Conservation (phyloP, 2,888 invertebrate genomes). For the Pyrochroa serraticornis region DNA sequence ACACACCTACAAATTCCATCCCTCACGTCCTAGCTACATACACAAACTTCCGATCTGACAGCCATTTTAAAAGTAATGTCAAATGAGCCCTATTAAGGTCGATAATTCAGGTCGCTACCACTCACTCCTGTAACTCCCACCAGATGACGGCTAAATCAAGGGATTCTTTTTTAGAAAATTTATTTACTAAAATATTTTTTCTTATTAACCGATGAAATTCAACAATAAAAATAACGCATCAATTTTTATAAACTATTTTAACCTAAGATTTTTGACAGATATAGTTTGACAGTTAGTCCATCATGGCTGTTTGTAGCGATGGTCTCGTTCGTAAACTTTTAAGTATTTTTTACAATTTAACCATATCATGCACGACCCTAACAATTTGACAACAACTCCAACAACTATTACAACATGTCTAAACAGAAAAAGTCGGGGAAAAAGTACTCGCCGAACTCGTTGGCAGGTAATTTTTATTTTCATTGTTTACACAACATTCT, state of each 20-base stretch:
- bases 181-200: not conserved
- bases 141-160: slow-evolving; percentile 28
- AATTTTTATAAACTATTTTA: not conserved
- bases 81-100: slow-evolving; percentile 52
- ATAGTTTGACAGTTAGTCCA: slow-evolving; percentile 39
- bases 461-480: not conserved
- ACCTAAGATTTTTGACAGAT: slow-evolving; percentile 8
- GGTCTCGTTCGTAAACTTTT: slow-evolving; percentile 46
- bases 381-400: slow-evolving; percentile 47
- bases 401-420: slow-evolving; percentile 49
- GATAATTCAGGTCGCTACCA: slow-evolving; percentile 30
- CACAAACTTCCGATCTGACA: slow-evolving; percentile 72
- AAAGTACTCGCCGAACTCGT: slow-evolving; percentile 33
- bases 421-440: slow-evolving; percentile 49
- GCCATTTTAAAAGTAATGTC: slow-evolving; percentile 80
- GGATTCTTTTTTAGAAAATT: too few relatives aligned
- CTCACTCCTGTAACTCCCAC: slow-evolving; percentile 4
- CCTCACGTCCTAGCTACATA: slow-evolving; percentile 72
- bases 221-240: too few relatives aligned
- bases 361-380: slow-evolving; percentile 46
- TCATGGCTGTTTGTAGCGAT: slow-evolving; percentile 53
- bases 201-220: not conserved
- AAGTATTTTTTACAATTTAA: slow-evolving; percentile 43
- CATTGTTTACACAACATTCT: too few relatives aligned
- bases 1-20: slow-evolving; percentile 78